Base-by-base conservation (phyloP, 1,140 invertebrate genomes). In the Drosophila obscura region DNA sequence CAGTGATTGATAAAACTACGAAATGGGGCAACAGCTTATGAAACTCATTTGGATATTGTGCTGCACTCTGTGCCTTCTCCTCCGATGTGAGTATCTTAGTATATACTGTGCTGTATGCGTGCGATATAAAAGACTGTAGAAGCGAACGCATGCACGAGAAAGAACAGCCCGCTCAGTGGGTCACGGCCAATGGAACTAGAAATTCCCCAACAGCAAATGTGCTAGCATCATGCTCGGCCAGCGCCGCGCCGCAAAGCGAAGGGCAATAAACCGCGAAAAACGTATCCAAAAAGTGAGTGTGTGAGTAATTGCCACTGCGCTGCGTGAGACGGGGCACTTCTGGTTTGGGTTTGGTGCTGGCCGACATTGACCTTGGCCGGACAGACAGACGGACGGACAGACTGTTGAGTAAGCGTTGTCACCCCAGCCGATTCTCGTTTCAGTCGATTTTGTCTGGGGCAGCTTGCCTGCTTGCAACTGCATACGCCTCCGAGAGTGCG, bases 221-320 rank as follows among this genome's bases (percentile, higher is more conserved):
- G 76, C 76, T 65, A 65, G 57, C 62, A 77, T 73, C 66, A 75
- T 66, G 73, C 62, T 78, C 43, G 28, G 50, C 39, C 46, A 39
- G 41, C 41, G 50, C 51, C 51, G 41, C 41, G 50, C 51, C 51
- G 45, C 50, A 50, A 83, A 79, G 62, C 83, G 83, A 87, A 88
- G 83, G 83, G 83, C 83, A 87, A 87, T 79, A 87, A 87, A 88
- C 83, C 73, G 64, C 46, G 56, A 80, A 52, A 71, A 63, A 63
- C 60, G 67, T 53, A 51, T 57, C 66, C 56, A 59, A 76, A 87
- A 80, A 88, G 83, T 83, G 79, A 87, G 35, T 39, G 35, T 39
- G 75, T 87, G 71, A 87, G 79, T 88, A 88, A 88, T 88, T 88
- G 82, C 65, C 61, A 3, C 31, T 8, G 31, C 8, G 31, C 31